Evolutionary conservation across 2,113 vertebrate genomes (phyloP).

Genomic region (Uropsilus gracilis): DNA sequence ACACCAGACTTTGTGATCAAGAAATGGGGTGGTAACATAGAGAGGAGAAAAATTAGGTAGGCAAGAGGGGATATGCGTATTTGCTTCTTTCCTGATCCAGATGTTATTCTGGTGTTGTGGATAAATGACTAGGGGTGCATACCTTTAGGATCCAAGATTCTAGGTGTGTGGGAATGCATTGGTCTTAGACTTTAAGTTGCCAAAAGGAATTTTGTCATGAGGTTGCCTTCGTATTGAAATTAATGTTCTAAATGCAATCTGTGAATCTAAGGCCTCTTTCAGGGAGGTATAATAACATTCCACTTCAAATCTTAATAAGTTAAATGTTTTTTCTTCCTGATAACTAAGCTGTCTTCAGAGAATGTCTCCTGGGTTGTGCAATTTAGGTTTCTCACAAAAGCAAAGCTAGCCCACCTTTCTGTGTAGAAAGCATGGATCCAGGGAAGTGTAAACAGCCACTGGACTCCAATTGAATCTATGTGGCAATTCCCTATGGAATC

Average conservation of each 20-base stretch:
- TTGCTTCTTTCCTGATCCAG: neutral
- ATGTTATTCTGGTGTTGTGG: neutral
- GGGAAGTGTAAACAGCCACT: neutral
- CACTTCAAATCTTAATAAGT: neutral
- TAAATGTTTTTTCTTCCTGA: constrained; percentile 31
- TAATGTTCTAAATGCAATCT: neutral
- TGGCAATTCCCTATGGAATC: neutral
- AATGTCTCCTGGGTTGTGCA: neutral
- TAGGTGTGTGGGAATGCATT: neutral
- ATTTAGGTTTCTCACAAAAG: neutral
- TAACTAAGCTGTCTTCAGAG: constrained; percentile 9
- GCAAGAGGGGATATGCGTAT: neutral
- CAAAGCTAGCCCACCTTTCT: neutral
- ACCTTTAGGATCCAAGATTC: neutral
- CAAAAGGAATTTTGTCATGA: neutral
- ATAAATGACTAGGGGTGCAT: neutral
- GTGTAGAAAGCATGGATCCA: neutral
- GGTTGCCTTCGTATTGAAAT: neutral
- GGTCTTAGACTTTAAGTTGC: neutral
- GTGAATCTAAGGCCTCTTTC: neutral
- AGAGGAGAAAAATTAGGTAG: neutral
- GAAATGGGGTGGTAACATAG: neutral
- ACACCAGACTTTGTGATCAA: neutral
- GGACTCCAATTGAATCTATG: neutral
- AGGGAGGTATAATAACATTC: neutral